A percentile compares a stretch with the other conserved stretches of the same genome.
These are phyloP conservation scores for Eretmocerus hayati DNA, from an alignment of 2,888 invertebrate genomes.

Conservation along the genomic window DNA sequence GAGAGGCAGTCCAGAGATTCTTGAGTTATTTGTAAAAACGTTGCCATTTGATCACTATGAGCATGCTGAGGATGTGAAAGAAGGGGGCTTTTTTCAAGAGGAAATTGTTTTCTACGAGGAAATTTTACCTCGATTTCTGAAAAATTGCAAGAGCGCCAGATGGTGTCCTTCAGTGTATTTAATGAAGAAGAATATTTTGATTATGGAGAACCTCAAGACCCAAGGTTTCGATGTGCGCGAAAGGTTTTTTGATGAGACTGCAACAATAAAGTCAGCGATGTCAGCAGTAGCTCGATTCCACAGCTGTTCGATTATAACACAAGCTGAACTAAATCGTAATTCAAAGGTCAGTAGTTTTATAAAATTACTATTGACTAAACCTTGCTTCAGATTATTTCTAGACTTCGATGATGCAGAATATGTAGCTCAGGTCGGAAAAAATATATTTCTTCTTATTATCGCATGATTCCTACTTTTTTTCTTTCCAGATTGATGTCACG, in stretches of 20 bases:
- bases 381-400: too few species aligned
- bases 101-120: conserved; percentile 42
- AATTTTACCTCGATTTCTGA: conserved; percentile 43
- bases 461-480: too few species aligned
- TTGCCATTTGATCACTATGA: conserved; percentile 50
- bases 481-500: background rate
- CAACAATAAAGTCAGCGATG: conserved; percentile 29
- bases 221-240: conserved; percentile 31
- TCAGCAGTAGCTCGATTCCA: conserved; percentile 34
- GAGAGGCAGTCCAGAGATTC: conserved; percentile 6
- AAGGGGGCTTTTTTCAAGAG: conserved; percentile 38
- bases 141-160: conserved; percentile 27
- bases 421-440: background rate
- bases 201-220: conserved; percentile 43
- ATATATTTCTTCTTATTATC: background rate
- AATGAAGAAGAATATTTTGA: conserved; percentile 32
- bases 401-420: background rate
- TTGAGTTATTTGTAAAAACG: conserved; percentile 55
- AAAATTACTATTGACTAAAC: too few species aligned
- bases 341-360: too few species aligned
- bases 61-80: conserved; percentile 49
- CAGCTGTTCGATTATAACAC: conserved; percentile 35
- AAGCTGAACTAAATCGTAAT: conserved; percentile 31
- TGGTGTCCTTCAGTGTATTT: conserved; percentile 40
- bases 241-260: conserved; percentile 26